Evolutionary conservation across 2,888 invertebrate species (phyloP), one percentile per base, ranked within the genome.

Genomic region (Polydesmus complanatus): DNA sequence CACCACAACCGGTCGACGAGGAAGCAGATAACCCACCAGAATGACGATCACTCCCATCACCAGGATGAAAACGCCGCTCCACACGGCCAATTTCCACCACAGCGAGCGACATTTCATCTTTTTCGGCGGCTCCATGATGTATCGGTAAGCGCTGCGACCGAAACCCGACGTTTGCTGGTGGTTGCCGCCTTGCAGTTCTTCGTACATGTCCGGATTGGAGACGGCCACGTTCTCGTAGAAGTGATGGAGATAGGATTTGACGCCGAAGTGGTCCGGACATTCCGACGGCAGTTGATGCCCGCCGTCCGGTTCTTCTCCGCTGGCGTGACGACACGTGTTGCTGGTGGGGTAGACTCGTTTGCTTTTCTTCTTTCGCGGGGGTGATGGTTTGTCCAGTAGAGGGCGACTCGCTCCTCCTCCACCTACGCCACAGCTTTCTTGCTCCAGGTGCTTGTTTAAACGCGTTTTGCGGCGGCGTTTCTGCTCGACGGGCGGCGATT

Each of bases 161-260:
- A 56, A 47, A 18, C 25, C 22, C 22, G 3, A 22, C 3, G 14
- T 8, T 8, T 3, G 8, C 5, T 5, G 18, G 19, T 25, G n/a
- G 19, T 64, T 62, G 25, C 64, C 61, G 51, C 64, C 64, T 8
- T 27, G 49, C 27, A 60, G 64, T 19, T 64, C 63, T 26, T 67
- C 67, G 54, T 64, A 64, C 3, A 66, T 50, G 3, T 64, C 65
- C 3, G 66, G 64, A 58, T 67, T 62, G 53, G 65, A 66, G 26
- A 67, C 64, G 14, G 65, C 61, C 58, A 67, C 66, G 3, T 68
- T 65, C 61, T 77, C 77, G 68, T 78, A 78, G 68, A 78, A 77
- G 62, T 77, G 70, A 65, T 78, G 76, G 56, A 78, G 69, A 66
- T 78, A 78, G n/a, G 76, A 77, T 61, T 70, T 72, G 22, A 78